Percentiles rank a stretch among this genome's conserved stretches.
Conservation (phyloP, 2,888 invertebrate species). For the Eucriotettix oculatus region DNA sequence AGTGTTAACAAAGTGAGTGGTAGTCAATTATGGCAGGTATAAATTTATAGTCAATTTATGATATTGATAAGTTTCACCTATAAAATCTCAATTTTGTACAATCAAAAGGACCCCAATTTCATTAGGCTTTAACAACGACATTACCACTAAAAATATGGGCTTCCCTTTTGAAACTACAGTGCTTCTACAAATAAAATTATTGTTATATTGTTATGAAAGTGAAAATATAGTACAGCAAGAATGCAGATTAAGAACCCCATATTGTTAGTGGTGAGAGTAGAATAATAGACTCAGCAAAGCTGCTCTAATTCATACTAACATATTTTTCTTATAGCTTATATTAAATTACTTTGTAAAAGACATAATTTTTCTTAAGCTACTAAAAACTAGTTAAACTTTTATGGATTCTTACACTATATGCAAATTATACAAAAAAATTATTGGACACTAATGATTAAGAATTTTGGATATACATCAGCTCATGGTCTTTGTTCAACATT, state of each 20-base stretch:
- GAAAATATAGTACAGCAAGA: not conserved
- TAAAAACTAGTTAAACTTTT: too few relatives aligned
- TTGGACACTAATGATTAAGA: too few relatives aligned
- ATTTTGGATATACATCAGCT: too few relatives aligned
- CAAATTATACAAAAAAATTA: too few relatives aligned
- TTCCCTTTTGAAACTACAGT: not conserved
- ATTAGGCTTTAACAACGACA: not conserved
- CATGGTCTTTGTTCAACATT: too few relatives aligned
- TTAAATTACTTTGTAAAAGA: not conserved
- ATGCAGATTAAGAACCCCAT: not conserved
- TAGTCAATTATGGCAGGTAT: not conserved
- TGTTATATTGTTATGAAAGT: not conserved
- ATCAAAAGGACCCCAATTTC: constrained; percentile 8
- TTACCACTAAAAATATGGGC: not conserved
- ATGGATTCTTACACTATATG: too few relatives aligned
- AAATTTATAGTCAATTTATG: constrained; percentile 12
- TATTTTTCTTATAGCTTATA: constrained; percentile 8
- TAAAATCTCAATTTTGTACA: constrained; percentile 11
- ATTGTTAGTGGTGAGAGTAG: constrained; percentile 1
- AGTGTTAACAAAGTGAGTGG: not conserved
- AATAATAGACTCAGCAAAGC: not conserved
- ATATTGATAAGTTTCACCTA: constrained; percentile 9
- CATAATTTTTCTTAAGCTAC: too few relatives aligned
- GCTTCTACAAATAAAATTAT: not conserved
- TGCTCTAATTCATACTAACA: constrained; percentile 1